Conservation (phyloP, 2,113 vertebrate species). For the Paedocypris sp. region DNA sequence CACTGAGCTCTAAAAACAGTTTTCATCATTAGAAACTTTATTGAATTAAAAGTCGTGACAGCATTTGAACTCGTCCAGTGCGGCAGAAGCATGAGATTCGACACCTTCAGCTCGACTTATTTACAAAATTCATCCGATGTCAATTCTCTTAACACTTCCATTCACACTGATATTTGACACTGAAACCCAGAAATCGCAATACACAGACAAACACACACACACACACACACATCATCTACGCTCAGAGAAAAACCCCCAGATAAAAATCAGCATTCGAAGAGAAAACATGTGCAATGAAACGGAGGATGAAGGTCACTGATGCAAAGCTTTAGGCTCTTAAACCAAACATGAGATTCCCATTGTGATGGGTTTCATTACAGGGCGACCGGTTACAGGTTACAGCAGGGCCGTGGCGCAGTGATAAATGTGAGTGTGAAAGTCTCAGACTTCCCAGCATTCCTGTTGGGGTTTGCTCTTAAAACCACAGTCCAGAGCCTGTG, state of each 20-base stretch:
- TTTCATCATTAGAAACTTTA: slow-evolving; percentile 50
- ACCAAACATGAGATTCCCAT: too few species aligned
- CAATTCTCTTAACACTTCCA: slow-evolving; percentile 1
- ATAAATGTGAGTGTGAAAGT: background rate
- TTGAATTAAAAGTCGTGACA: slow-evolving; percentile 57
- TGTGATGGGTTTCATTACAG: too few species aligned
- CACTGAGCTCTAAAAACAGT: too few species aligned
- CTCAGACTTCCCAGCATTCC: slow-evolving; percentile 37
- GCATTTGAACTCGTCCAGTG: slow-evolving; percentile 35
- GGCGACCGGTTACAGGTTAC: background rate
- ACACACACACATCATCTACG: slow-evolving; percentile 14
- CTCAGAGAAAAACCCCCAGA: too few species aligned
- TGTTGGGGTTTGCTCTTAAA: background rate
- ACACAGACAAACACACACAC: slow-evolving; percentile 21
- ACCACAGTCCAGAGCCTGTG: slow-evolving; percentile 48
- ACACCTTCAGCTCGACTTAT: slow-evolving; percentile 2
- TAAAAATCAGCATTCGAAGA: slow-evolving; percentile 47
- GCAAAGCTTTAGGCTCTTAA: slow-evolving; percentile 32
- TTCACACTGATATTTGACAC: slow-evolving; percentile 27
- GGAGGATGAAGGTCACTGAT: slow-evolving; percentile 40
- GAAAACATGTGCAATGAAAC: slow-evolving; percentile 15
- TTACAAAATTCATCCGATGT: background rate
- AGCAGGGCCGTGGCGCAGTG: background rate
- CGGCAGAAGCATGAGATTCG: slow-evolving; percentile 22
- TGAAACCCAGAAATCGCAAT: slow-evolving; percentile 16